Conservation (phyloP, 2,113 vertebrate species). For the Maccullochella peelii region DNA sequence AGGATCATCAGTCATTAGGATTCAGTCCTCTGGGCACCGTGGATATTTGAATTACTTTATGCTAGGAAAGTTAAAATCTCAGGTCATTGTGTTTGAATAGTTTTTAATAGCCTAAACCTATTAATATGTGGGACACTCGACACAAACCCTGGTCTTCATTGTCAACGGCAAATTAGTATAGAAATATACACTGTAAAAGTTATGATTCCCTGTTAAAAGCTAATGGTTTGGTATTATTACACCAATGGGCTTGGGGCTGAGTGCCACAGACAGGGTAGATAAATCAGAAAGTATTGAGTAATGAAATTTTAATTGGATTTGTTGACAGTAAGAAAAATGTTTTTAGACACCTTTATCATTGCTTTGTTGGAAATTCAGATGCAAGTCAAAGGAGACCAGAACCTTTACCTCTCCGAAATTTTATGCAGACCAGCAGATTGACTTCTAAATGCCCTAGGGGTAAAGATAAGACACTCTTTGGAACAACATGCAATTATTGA, state of each 20-base stretch:
- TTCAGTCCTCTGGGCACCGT: too few relatives aligned
- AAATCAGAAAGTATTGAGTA: not conserved
- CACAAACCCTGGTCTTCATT: too few relatives aligned
- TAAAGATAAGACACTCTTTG: not conserved
- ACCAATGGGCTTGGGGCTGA: not conserved
- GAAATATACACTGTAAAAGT: too few relatives aligned
- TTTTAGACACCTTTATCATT: not conserved
- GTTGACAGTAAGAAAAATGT: not conserved
- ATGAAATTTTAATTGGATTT: not conserved
- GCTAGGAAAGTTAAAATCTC: too few relatives aligned
- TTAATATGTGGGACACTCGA: too few relatives aligned
- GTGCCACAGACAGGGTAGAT: not conserved
- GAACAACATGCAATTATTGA: slow-evolving; percentile 23
- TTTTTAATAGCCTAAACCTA: too few relatives aligned
- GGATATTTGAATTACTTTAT: too few relatives aligned
- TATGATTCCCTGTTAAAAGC: too few relatives aligned
- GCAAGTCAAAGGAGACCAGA: not conserved
- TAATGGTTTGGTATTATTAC: too few relatives aligned
- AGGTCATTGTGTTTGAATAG: too few relatives aligned
- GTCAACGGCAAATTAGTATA: too few relatives aligned
- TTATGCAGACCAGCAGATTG: not conserved
- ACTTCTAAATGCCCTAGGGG: not conserved
- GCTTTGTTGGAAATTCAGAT: not conserved
- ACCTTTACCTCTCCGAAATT: not conserved
- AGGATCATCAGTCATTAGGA: too few relatives aligned